phyloP scores from a whole-genome alignment of 1,140 invertebrate species.

The Drosophila melanica region DNA sequence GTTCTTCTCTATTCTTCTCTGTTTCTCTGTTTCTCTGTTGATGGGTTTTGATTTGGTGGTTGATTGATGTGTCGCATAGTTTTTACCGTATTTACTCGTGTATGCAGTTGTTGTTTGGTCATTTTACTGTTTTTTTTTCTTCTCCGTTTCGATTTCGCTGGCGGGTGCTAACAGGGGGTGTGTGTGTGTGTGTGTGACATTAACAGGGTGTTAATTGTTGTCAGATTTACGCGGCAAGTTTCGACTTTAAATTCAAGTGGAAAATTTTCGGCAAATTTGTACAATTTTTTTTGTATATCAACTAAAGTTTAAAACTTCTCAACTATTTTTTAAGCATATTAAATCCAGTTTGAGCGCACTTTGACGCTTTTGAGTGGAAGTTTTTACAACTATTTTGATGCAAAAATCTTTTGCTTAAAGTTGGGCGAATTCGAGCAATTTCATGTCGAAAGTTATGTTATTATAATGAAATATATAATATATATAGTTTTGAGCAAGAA shows the following conservation, averaged over 20 bases:
- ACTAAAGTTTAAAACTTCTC: too few species aligned
- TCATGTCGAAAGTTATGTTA: too few species aligned
- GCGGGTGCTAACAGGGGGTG: constrained; percentile 29
- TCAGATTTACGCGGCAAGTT: not conserved
- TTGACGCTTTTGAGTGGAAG: too few species aligned
- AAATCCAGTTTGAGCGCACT: too few species aligned
- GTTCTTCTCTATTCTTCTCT: too few species aligned
- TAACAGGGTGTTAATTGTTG: constrained; percentile 39
- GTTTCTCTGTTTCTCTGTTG: constrained; percentile 9
- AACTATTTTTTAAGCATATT: too few species aligned
- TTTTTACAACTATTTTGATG: too few species aligned
- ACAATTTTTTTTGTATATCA: too few species aligned
- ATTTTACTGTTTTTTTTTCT: not conserved
- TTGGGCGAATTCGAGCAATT: too few species aligned
- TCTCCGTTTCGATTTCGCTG: constrained; percentile 2
- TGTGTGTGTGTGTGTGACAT: constrained; percentile 13
- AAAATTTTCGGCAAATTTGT: constrained; percentile 3
- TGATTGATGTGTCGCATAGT: constrained; percentile 68
- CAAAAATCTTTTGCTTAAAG: too few species aligned
- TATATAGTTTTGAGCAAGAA: not conserved
- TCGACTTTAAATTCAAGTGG: not conserved
- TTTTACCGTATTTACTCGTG: constrained; percentile 20
- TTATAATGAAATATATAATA: too few species aligned
- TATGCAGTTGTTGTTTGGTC: not conserved
- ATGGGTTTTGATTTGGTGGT: constrained; percentile 73